Evolutionary conservation across 1,140 invertebrate species (phyloP).

Genomic region (Lordiphosa clarofinis): DNA sequence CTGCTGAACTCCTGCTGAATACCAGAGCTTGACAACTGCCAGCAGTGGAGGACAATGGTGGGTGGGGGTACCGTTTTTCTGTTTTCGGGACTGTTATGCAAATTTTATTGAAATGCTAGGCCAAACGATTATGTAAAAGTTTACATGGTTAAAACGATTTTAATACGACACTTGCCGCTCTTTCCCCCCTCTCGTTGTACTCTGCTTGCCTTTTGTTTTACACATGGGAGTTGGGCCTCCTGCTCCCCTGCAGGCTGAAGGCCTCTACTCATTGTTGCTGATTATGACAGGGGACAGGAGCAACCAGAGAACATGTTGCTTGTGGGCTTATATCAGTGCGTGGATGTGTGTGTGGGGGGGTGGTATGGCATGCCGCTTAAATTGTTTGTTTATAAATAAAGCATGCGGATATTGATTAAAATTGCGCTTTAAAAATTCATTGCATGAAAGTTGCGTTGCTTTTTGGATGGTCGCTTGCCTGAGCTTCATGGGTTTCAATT

Average conservation of each 20-base stretch:
- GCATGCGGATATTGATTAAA: constrained; percentile 69
- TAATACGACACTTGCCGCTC: constrained; percentile 14
- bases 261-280: constrained; percentile 19
- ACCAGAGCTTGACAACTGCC: constrained; percentile 37
- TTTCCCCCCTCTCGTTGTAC: constrained; percentile 1
- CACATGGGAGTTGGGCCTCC: constrained; percentile 38
- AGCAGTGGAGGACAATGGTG: constrained; percentile 4
- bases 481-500: constrained; percentile 51
- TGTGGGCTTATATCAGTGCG: constrained; percentile 5
- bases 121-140: constrained; percentile 65
- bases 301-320: constrained; percentile 9
- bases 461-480: background rate
- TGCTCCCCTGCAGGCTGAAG: background rate
- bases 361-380: constrained; percentile 26
- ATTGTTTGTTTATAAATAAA: constrained; percentile 75
- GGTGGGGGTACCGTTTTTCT: background rate
- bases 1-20: constrained; percentile 22
- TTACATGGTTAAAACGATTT: constrained; percentile 42
- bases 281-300: constrained; percentile 30
- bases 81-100: constrained; percentile 45
- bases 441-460: constrained; percentile 29
- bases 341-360: background rate
- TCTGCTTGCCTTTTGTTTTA: constrained; percentile 40
- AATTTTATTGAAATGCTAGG: constrained; percentile 69
- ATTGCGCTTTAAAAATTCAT: constrained; percentile 73